phyloP scores from a whole-genome alignment of 2,113 vertebrate species.

The Sebastes fasciatus region DNA sequence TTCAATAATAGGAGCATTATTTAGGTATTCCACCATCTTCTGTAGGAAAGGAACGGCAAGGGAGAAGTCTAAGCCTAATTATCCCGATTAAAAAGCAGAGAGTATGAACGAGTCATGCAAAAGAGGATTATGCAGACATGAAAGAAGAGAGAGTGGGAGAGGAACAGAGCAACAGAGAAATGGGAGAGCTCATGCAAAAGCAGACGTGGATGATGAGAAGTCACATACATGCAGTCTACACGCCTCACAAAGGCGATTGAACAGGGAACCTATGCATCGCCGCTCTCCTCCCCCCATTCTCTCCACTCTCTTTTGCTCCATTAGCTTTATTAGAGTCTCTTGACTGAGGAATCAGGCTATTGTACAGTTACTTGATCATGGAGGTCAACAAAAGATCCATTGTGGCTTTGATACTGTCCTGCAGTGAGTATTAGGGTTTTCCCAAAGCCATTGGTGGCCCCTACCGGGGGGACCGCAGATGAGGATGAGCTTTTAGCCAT shows the following conservation, averaged over 20 bases:
- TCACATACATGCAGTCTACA: conserved; percentile 5
- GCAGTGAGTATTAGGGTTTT: conserved; percentile 3
- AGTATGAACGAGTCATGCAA: conserved; percentile 63
- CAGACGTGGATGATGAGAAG: conserved; percentile 33
- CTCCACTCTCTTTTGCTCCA: conserved; percentile 46
- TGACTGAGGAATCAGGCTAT: conserved; percentile 38
- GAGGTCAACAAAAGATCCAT: conserved; percentile 59
- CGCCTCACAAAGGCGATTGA: conserved; percentile 22
- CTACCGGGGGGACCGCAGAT: neutral
- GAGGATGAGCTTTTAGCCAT: neutral
- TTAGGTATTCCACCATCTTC: conserved; percentile 40
- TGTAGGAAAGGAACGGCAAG: conserved; percentile 14
- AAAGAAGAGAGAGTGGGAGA: conserved; percentile 52
- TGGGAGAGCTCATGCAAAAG: conserved; percentile 19
- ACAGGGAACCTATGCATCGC: conserved; percentile 29
- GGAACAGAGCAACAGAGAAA: conserved; percentile 21
- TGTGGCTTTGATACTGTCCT: conserved; percentile 7
- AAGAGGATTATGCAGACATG: conserved; percentile 70
- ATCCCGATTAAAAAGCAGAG: conserved; percentile 65
- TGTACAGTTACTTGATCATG: conserved; percentile 44
- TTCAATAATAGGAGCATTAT: conserved; percentile 27
- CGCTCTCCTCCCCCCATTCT: conserved; percentile 29
- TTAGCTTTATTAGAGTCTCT: conserved; percentile 65
- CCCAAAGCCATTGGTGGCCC: neutral
- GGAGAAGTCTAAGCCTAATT: conserved; percentile 63